Evolutionary conservation across 2,113 vertebrate species (phyloP).

Genomic region (Parotia lawesii): DNA sequence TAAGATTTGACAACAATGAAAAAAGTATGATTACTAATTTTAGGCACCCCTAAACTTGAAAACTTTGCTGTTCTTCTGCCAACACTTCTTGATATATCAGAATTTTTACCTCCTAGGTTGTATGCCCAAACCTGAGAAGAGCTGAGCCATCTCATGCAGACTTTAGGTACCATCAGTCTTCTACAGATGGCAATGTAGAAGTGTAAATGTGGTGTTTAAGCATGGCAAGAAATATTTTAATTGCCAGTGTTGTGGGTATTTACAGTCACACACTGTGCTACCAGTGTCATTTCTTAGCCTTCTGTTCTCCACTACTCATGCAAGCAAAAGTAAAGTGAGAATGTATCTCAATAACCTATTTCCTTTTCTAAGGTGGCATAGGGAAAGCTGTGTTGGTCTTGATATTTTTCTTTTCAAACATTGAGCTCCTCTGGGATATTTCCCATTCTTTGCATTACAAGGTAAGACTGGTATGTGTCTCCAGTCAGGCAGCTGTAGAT

Average conservation of each 20-base stretch:
- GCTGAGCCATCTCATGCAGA: neutral
- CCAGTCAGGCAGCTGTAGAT: neutral
- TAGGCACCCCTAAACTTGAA: neutral
- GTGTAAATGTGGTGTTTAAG: neutral
- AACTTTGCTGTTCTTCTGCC: neutral
- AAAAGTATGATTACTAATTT: neutral
- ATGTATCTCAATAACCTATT: neutral
- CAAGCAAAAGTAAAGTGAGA: neutral
- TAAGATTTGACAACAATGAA: neutral
- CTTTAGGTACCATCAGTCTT: neutral
- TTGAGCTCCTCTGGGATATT: neutral
- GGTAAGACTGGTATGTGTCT: neutral
- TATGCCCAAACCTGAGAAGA: neutral
- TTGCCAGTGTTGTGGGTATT: neutral
- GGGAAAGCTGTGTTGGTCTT: neutral
- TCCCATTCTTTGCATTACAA: neutral
- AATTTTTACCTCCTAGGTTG: neutral
- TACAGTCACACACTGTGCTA: neutral
- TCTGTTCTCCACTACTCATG: neutral
- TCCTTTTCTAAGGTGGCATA: neutral
- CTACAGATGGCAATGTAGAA: neutral
- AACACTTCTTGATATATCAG: neutral
- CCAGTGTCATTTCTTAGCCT: neutral
- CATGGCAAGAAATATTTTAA: neutral
- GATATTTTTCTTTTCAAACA: neutral